Base-by-base conservation (phyloP, 2,113 vertebrate species). In the Platysternon megacephalum region DNA sequence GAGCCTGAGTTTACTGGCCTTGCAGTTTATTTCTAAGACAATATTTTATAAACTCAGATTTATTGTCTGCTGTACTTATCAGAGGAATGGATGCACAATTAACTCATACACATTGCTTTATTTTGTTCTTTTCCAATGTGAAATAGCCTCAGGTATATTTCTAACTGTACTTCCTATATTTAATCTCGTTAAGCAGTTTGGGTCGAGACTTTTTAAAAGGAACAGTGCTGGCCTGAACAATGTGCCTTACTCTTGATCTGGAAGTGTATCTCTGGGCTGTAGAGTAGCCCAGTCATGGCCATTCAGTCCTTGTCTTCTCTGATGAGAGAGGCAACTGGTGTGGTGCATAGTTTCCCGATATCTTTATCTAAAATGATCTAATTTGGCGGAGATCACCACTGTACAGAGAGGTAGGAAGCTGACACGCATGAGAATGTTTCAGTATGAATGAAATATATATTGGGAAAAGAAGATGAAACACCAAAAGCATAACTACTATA, bases 11-110 rank as follows among this genome's bases (percentile, higher is more conserved):
- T 94, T 87, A 55, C 24, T 0, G 0, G 0, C 68, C 24, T 82
- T 74, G 78, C 1, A 10, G 10, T 85, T 93, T 88, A 53, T 94
- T 96, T 93, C 68, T 91, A 6, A 84, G 79, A 52, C 4, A 86
- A 82, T 29, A 28, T 84, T 91, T 85, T 78, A 84, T 72, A 86
- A 91, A 90, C 48, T 87, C 78, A 92, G 82, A 90, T 61, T 91
- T 93, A 32, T 48, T 91, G 48, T 94, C 91, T 94, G 53, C 82
- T 82, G 35, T 58, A 84, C 48, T 49, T 24, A 88, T 28, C 24
- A 82, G 68, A 58, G n/a, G 85, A 89, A 3, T 26, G 91, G 53
- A 91, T 76, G 5, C 79, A 89, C 80, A 44, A 79, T 82, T 94
- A 87, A 65, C 81, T 53, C n/a, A 26, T 17, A 92, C 48, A 78